These are phyloP conservation scores for Poeciliopsis turrubarensis DNA, from an alignment of 2,113 vertebrate genomes.

Conservation along the genomic window DNA sequence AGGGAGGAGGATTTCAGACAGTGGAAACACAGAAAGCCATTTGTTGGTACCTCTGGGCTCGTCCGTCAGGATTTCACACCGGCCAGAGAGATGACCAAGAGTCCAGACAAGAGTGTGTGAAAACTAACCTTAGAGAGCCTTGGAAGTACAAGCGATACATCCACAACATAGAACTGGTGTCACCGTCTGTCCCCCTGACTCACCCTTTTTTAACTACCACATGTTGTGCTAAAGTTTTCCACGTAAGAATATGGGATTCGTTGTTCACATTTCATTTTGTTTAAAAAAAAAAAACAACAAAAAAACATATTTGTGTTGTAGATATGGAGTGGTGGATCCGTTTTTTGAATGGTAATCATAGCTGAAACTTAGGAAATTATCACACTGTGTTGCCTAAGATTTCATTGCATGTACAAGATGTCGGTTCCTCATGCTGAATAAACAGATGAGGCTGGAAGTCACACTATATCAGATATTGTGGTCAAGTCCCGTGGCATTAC, in stretches of 20 bases:
- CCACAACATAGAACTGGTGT: constrained; percentile 15
- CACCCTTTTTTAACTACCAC: constrained; percentile 2
- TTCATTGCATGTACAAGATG: constrained; percentile 4
- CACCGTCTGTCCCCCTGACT: constrained; percentile 22
- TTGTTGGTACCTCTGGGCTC: constrained; percentile 52
- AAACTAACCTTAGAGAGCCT: constrained; percentile 33
- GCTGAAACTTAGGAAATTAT: not conserved
- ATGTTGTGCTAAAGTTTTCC: constrained; percentile 4
- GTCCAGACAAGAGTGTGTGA: constrained; percentile 53
- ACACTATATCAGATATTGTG: constrained; percentile 13
- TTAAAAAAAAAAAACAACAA: no score
- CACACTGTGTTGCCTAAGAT: constrained; percentile 1
- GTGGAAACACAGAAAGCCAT: constrained; percentile 54
- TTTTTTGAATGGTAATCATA: not conserved
- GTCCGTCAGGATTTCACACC: constrained; percentile 66
- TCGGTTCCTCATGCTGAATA: constrained; percentile 18
- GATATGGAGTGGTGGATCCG: not conserved
- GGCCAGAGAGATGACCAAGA: constrained; percentile 58
- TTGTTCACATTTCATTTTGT: not conserved
- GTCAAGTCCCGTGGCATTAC: constrained; percentile 2
- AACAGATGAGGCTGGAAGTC: constrained; percentile 12
- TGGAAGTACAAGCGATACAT: not conserved
- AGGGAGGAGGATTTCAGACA: constrained; percentile 25
- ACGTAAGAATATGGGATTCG: not conserved
- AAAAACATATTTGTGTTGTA: not conserved